These are phyloP conservation scores for Bergia sp. DNA, from an alignment of 92 coral and sea anemone species.

Conservation along the genomic window DNA sequence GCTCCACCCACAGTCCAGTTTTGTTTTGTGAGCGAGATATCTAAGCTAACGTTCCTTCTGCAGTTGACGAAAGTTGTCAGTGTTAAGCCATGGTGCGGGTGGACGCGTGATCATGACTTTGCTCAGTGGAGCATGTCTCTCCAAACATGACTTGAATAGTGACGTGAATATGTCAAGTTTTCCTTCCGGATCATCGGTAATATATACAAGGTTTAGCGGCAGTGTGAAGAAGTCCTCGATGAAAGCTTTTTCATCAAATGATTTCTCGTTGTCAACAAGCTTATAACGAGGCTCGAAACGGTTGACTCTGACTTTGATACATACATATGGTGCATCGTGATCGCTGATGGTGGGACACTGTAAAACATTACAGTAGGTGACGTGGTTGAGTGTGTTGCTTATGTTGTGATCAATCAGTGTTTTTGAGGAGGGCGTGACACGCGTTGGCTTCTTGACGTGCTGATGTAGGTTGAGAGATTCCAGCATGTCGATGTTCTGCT, in stretches of 20 bases:
- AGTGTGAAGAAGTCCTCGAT: slow-evolving; percentile 31
- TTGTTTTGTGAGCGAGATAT: slow-evolving; percentile 37
- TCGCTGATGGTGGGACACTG: slow-evolving; percentile 43
- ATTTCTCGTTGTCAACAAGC: slow-evolving; percentile 34
- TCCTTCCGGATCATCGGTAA: slow-evolving; percentile 44
- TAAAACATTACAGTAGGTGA: slow-evolving; percentile 33
- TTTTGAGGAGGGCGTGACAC: slow-evolving; percentile 30
- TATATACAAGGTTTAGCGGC: slow-evolving; percentile 44
- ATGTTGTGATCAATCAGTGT: slow-evolving; percentile 38
- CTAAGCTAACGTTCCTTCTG: slow-evolving; percentile 41
- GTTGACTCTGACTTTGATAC: slow-evolving; percentile 38
- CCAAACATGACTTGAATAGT: slow-evolving; percentile 51
- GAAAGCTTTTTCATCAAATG: slow-evolving; percentile 20
- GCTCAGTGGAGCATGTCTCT: slow-evolving; percentile 20
- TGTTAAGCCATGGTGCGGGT: slow-evolving; percentile 42
- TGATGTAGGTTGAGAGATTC: slow-evolving; percentile 38
- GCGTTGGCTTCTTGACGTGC: slow-evolving; percentile 29
- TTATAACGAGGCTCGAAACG: slow-evolving; percentile 37
- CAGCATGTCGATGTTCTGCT: slow-evolving; percentile 21
- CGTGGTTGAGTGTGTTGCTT: slow-evolving; percentile 36
- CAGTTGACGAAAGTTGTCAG: slow-evolving; percentile 30
- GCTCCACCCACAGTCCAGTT: slow-evolving; percentile 5
- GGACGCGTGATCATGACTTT: slow-evolving; percentile 39
- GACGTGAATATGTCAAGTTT: slow-evolving; percentile 53
- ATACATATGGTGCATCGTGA: slow-evolving; percentile 43